phyloP scores from a whole-genome alignment of 2,113 vertebrate genomes.

The Phaethon lepturus region DNA sequence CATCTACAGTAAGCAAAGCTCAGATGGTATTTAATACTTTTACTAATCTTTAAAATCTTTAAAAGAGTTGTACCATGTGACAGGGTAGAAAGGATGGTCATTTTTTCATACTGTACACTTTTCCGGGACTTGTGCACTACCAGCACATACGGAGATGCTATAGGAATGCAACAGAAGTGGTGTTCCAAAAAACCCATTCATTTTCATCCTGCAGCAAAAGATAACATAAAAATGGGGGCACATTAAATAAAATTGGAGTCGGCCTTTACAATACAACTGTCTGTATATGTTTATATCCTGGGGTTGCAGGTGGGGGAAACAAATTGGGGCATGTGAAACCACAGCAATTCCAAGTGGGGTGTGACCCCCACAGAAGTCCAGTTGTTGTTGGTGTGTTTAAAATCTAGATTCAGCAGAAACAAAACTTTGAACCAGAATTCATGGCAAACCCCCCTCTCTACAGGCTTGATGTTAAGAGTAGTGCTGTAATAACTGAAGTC shows the following conservation, averaged over 20 bases:
- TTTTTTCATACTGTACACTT: not conserved
- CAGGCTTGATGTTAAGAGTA: not conserved
- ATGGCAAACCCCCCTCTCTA: rapidly evolving
- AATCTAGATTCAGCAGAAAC: not conserved
- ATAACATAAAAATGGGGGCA: not conserved
- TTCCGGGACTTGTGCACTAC: not conserved
- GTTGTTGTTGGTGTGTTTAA: not conserved
- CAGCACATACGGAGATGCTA: not conserved
- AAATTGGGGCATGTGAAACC: not conserved
- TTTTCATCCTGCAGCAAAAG: not conserved
- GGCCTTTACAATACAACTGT: not conserved
- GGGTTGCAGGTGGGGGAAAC: not conserved
- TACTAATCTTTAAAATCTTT: not conserved
- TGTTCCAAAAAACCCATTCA: not conserved
- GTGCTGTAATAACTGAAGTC: not conserved
- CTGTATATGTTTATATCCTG: not conserved
- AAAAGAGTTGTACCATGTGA: not conserved
- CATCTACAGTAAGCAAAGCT: not conserved
- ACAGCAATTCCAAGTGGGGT: not conserved
- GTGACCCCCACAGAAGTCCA: not conserved
- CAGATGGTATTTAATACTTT: not conserved
- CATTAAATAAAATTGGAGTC: not conserved
- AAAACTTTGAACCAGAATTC: not conserved
- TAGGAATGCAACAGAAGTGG: not conserved
- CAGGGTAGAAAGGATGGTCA: not conserved